These are phyloP conservation scores for Cryptophagus acutangulus DNA, from an alignment of 2,888 invertebrate species.

Conservation along the genomic window DNA sequence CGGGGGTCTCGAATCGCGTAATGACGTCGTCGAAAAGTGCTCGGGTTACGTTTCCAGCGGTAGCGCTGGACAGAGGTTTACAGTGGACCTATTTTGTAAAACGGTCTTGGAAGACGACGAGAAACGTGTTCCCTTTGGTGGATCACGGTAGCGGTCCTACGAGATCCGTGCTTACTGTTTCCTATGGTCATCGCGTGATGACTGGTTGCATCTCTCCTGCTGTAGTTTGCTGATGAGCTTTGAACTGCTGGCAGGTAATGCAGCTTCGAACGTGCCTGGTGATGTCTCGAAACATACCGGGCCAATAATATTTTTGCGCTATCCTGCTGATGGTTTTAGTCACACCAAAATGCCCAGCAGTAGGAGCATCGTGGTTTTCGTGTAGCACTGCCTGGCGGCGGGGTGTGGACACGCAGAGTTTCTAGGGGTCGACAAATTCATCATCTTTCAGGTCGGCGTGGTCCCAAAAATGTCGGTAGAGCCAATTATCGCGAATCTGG, in stretches of 20 bases:
- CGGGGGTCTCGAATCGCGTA: constrained; percentile 14
- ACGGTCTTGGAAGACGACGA: no score
- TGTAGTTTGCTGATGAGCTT: constrained; percentile 13
- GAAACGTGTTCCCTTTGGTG: constrained; percentile 10
- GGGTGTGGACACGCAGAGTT: constrained; percentile 10
- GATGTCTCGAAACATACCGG: constrained; percentile 24
- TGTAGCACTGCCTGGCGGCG: constrained; percentile 4
- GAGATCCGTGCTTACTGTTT: constrained; percentile 16
- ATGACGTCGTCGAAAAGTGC: constrained; percentile 6
- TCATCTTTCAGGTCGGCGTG: neutral
- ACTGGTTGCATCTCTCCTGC: constrained; percentile 20
- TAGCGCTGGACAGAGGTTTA: constrained; percentile 13
- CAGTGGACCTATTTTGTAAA: constrained; percentile 18
- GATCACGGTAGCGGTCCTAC: constrained; percentile 18
- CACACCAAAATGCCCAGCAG: constrained; percentile 29
- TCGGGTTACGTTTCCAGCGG: constrained; percentile 7
- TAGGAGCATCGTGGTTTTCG: constrained; percentile 11
- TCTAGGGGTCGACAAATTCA: constrained; percentile 10
- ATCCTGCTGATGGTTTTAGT: constrained; percentile 26
- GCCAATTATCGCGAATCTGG: neutral
- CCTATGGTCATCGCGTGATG: constrained; percentile 7
- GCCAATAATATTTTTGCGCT: constrained; percentile 29
- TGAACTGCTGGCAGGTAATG: constrained; percentile 25
- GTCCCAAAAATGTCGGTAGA: constrained; percentile 11
- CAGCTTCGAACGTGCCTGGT: constrained; percentile 24